These are phyloP conservation scores for Pterostichus niger DNA, from an alignment of 2,888 invertebrate genomes.

Conservation along the genomic window DNA sequence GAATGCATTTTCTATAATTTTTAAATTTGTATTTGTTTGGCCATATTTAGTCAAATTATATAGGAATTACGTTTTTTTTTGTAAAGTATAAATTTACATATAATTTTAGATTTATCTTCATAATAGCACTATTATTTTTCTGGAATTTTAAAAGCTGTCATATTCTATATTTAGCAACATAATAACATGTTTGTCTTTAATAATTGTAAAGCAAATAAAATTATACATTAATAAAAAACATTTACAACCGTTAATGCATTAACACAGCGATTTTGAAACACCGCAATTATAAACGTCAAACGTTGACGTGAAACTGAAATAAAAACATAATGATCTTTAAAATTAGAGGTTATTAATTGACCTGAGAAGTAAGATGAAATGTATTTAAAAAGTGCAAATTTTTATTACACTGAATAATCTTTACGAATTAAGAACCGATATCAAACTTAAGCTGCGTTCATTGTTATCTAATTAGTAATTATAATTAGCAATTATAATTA, in stretches of 20 bases:
- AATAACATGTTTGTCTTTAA: conserved; percentile 34
- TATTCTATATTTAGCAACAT: conserved; percentile 27
- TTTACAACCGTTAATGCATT: background rate
- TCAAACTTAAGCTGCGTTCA: no score
- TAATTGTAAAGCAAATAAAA: conserved; percentile 40
- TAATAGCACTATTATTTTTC: conserved; percentile 35
- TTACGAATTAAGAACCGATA: no score
- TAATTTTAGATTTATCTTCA: conserved; percentile 49
- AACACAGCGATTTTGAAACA: no score
- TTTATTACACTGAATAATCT: no score
- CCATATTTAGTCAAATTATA: conserved; percentile 41
- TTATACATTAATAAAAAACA: background rate
- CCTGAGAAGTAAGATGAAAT: no score
- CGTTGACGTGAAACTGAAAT: no score
- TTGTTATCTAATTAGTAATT: no score
- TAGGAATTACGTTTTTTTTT: conserved; percentile 20
- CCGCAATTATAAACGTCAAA: no score
- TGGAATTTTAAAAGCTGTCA: conserved; percentile 39
- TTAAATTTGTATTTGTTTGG: conserved; percentile 36
- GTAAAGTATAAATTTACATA: conserved; percentile 32
- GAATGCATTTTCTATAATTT: conserved; percentile 22
- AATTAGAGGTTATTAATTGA: no score
- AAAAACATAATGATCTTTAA: no score
- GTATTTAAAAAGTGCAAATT: no score
- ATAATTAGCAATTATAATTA: no score